Evolutionary conservation across 2,888 invertebrate species (phyloP).

Genomic region (Rotaria macrura): DNA sequence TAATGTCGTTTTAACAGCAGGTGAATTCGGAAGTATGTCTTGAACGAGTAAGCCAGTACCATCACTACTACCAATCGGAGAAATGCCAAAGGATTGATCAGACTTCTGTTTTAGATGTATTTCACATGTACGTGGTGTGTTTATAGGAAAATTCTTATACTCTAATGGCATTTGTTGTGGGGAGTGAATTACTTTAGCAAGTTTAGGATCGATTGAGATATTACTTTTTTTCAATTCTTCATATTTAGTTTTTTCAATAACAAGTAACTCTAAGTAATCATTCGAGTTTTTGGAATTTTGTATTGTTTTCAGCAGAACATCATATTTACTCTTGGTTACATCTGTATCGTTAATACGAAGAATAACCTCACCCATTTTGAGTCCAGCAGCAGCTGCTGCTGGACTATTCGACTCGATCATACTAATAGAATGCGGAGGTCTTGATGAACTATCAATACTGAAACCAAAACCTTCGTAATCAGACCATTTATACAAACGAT

Average conservation of each 20-base stretch:
- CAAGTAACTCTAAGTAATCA: not conserved
- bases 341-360: not conserved
- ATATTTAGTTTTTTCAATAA: not conserved
- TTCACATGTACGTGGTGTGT: not conserved
- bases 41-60: not conserved
- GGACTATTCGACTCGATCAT: not conserved
- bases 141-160: not conserved
- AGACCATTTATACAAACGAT: not conserved
- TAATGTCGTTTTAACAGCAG: not conserved
- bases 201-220: not conserved
- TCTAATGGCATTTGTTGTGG: not conserved
- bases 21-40: not conserved
- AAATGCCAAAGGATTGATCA: not conserved
- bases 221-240: not conserved
- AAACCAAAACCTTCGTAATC: not conserved
- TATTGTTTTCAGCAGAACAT: not conserved
- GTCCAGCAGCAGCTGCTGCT: not conserved
- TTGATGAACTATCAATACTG: not conserved
- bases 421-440: not conserved
- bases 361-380: not conserved
- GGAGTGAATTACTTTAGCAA: not conserved
- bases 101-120: not conserved
- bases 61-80: not conserved
- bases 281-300: not conserved
- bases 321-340: not conserved